Percentiles rank a stretch among this genome's conserved stretches.
Evolutionary conservation across 2,888 invertebrate species (phyloP).

Genomic region (Noctua pronuba): DNA sequence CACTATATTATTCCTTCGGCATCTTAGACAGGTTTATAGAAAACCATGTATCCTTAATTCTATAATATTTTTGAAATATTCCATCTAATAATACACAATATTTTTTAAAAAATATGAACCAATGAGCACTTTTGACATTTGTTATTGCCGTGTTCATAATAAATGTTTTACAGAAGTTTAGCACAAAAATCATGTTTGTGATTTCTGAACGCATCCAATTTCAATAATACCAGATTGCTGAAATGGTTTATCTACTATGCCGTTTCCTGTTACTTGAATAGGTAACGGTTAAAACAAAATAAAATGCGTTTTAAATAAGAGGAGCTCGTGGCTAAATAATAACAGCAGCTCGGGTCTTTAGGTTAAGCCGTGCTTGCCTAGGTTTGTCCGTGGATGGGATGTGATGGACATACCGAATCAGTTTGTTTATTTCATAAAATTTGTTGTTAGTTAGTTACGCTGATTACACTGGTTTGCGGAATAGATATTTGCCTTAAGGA

Average conservation of each 20-base stretch:
- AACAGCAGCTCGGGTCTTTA: too few relatives aligned
- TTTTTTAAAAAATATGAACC: background rate
- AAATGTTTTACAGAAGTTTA: background rate
- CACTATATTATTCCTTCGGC: slow-evolving; percentile 98
- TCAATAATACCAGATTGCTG: slow-evolving; percentile 23
- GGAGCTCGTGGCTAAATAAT: too few relatives aligned
- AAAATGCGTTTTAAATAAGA: background rate
- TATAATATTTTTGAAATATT: slow-evolving; percentile 31
- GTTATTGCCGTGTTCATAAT: slow-evolving; percentile 25
- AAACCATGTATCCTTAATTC: slow-evolving; percentile 17
- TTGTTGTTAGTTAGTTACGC: too few relatives aligned
- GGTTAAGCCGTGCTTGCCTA: too few relatives aligned
- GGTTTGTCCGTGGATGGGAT: too few relatives aligned
- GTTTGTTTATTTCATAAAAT: too few relatives aligned
- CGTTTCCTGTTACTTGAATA: background rate
- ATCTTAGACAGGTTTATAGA: slow-evolving; percentile 82
- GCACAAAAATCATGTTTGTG: background rate
- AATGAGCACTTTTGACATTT: slow-evolving; percentile 34
- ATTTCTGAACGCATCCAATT: slow-evolving; percentile 43
- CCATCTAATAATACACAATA: slow-evolving; percentile 21
- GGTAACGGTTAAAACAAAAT: background rate
- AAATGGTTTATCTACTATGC: slow-evolving; percentile 6
- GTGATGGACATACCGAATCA: too few relatives aligned
- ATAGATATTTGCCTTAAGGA: too few relatives aligned
- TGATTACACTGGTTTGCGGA: too few relatives aligned